These are phyloP conservation scores for Xiphophorus hellerii DNA, from an alignment of 2,113 vertebrate species.

Conservation along the genomic window DNA sequence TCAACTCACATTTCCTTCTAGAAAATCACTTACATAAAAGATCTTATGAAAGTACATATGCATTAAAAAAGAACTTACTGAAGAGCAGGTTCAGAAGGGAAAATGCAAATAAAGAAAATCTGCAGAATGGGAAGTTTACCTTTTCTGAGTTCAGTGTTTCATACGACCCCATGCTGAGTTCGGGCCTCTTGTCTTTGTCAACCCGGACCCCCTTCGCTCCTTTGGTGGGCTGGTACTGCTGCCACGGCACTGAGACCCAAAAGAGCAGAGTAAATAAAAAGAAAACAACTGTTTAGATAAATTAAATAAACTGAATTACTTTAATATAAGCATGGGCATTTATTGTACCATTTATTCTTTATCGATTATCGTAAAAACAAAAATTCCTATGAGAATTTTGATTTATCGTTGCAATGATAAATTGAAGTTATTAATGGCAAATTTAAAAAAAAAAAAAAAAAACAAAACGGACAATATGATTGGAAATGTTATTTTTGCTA, in stretches of 20 bases:
- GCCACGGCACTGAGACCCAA: slow-evolving; percentile 75
- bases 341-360: no score
- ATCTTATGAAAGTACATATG: neutral
- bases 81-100: rapidly evolving
- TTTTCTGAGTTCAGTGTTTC: slow-evolving; percentile 70
- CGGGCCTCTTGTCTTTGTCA: slow-evolving; percentile 70
- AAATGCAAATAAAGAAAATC: neutral
- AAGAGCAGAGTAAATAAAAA: neutral
- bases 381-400: no score
- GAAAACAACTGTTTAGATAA: neutral
- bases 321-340: no score
- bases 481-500: no score
- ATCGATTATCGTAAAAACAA: no score
- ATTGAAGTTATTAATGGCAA: no score
- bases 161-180: slow-evolving; percentile 81
- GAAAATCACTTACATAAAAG: no score
- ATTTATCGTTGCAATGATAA: neutral
- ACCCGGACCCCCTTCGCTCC: slow-evolving; percentile 65
- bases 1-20: neutral
- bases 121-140: slow-evolving; percentile 34
- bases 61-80: neutral
- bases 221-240: slow-evolving; percentile 78
- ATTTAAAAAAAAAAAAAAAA: no score
- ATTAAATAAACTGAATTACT: neutral
- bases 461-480: no score